Percentiles rank a stretch among this genome's conserved stretches.
Evolutionary conservation across 2,113 vertebrate genomes (phyloP).

Genomic region (Odocoileus hemionus): DNA sequence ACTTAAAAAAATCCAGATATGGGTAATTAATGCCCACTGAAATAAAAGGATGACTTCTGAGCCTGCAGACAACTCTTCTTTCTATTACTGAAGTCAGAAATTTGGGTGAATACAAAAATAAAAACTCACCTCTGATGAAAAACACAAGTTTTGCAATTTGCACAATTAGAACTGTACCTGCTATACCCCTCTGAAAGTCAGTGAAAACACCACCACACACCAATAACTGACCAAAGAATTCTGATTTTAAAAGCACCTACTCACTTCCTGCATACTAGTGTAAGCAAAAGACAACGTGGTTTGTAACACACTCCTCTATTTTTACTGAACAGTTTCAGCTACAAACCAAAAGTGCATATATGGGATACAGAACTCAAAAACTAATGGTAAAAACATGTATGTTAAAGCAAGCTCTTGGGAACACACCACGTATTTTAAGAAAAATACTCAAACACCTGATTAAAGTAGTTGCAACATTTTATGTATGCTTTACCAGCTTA

Average conservation of each 20-base stretch:
- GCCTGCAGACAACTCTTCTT: conserved; percentile 80
- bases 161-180: conserved; percentile 75
- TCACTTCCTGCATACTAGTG: conserved; percentile 78
- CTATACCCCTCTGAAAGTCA: conserved; percentile 67
- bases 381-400: conserved; percentile 56
- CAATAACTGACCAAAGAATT: conserved; percentile 60
- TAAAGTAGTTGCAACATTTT: conserved; percentile 60
- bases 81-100: conserved; percentile 82
- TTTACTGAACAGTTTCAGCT: conserved; percentile 73
- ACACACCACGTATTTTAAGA: conserved; percentile 66
- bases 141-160: conserved; percentile 75
- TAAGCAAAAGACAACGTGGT: conserved; percentile 77
- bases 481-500: conserved; percentile 65
- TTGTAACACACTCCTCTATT: conserved; percentile 77
- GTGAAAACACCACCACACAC: conserved; percentile 67
- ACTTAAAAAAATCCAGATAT: conserved; percentile 44
- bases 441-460: conserved; percentile 66
- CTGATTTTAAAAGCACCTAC: conserved; percentile 79
- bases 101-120: conserved; percentile 79
- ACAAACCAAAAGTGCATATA: conserved; percentile 82
- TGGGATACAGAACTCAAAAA: conserved; percentile 77
- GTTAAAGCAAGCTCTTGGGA: conserved; percentile 72
- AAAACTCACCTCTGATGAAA: conserved; percentile 78
- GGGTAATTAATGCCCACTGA: conserved; percentile 74
- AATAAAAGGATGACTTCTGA: conserved; percentile 63